A percentile compares a stretch with the other conserved stretches of the same genome.
phyloP scores from a whole-genome alignment of 2,113 vertebrate species.

The Hemichromis elongatus region DNA sequence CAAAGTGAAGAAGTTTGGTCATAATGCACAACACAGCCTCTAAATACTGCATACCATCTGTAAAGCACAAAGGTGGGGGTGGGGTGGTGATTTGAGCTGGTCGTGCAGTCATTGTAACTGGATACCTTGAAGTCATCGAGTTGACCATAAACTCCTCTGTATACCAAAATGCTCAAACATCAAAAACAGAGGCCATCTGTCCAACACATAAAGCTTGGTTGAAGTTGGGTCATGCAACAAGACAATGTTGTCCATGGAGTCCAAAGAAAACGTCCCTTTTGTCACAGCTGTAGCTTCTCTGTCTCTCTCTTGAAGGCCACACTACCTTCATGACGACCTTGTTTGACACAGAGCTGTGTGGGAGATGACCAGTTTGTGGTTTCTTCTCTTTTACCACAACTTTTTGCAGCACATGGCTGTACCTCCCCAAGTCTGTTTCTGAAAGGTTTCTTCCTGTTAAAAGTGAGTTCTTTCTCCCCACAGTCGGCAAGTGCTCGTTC shows the following conservation, averaged over 20 bases:
- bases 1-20: not conserved
- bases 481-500: not conserved
- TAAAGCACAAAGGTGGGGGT: not conserved
- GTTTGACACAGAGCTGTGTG: not conserved
- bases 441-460: not conserved
- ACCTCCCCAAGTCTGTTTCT: not conserved
- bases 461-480: not conserved
- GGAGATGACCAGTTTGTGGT: not conserved
- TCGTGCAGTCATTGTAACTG: not conserved
- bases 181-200: not conserved
- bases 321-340: not conserved
- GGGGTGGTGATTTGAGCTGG: not conserved
- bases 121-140: not conserved
- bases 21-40: not conserved
- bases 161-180: not conserved
- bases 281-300: too few relatives aligned
- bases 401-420: not conserved
- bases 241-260: not conserved
- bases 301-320: too few relatives aligned
- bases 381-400: not conserved
- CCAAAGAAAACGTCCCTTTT: not conserved
- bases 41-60: not conserved
- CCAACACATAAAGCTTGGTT: not conserved
- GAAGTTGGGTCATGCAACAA: accelerated
- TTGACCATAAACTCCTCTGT: not conserved